Percentiles rank a stretch among this genome's conserved stretches.
Evolutionary conservation across 2,113 vertebrate genomes (phyloP).

Genomic region (Mugil cephalus): DNA sequence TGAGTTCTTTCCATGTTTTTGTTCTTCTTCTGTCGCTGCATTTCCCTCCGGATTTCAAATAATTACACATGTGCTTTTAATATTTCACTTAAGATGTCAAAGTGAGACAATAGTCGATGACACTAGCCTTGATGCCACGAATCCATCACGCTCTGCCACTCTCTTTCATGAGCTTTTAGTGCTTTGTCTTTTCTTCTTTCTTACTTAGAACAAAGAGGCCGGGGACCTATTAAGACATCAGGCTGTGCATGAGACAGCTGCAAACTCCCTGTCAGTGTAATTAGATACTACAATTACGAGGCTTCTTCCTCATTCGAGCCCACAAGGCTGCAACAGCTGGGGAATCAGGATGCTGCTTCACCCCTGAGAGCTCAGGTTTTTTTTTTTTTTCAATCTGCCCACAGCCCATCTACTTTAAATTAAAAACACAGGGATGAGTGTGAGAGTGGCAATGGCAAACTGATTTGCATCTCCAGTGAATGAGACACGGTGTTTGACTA

Average conservation of each 20-base stretch:
- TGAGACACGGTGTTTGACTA: background rate
- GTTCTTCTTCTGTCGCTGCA: background rate
- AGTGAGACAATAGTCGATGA: slow-evolving; percentile 11
- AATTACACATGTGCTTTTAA: background rate
- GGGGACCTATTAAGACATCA: slow-evolving; percentile 47
- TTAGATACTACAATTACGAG: slow-evolving; percentile 73
- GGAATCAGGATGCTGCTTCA: slow-evolving; percentile 23
- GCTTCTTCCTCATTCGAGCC: slow-evolving; percentile 42
- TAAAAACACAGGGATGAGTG: slow-evolving; percentile 9
- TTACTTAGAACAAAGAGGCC: slow-evolving; percentile 43
- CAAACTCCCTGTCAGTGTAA: slow-evolving; percentile 59
- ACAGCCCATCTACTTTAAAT: slow-evolving; percentile 33
- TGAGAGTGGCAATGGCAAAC: slow-evolving; percentile 5
- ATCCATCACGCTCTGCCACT: slow-evolving; percentile 2
- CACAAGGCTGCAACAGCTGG: slow-evolving; percentile 59
- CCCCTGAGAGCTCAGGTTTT: slow-evolving; percentile 16
- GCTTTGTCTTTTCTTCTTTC: slow-evolving; percentile 38
- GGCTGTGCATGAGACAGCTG: slow-evolving; percentile 51
- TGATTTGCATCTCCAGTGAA: slow-evolving; percentile 2
- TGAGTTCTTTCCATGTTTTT: background rate
- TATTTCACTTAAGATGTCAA: slow-evolving; percentile 16
- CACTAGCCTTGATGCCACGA: slow-evolving; percentile 4
- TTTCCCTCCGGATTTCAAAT: background rate
- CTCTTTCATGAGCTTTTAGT: slow-evolving; percentile 27
- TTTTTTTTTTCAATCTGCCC: slow-evolving; percentile 37